These are phyloP conservation scores for Agonopterix alstromeriana DNA, from an alignment of 2,888 invertebrate species.

Conservation along the genomic window DNA sequence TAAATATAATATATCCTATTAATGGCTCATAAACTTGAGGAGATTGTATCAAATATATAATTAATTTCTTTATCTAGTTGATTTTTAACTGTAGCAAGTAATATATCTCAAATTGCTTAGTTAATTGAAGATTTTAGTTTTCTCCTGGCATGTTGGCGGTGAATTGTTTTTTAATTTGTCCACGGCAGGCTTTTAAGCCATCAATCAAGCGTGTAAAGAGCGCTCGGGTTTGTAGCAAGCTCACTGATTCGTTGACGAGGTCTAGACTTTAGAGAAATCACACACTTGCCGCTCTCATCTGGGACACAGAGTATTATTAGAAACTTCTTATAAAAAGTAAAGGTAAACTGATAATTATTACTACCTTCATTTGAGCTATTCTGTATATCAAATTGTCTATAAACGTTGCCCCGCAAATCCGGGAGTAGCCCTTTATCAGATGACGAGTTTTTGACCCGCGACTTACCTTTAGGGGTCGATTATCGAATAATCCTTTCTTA, in stretches of 20 bases:
- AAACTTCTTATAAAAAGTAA: too few relatives aligned
- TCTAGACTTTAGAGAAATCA: too few relatives aligned
- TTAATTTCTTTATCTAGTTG: conserved; percentile 5
- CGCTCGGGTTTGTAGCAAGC: conserved; percentile 15
- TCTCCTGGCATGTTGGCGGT: conserved; percentile 23
- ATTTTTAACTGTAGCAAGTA: background rate
- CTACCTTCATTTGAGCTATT: too few relatives aligned
- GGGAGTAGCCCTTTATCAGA: too few relatives aligned
- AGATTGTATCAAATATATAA: conserved; percentile 24
- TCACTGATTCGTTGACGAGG: conserved; percentile 10
- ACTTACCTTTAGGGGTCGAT: too few relatives aligned
- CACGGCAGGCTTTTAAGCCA: conserved; percentile 53
- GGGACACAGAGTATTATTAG: too few relatives aligned
- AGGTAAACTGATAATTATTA: too few relatives aligned
- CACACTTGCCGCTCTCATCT: too few relatives aligned
- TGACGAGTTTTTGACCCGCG: too few relatives aligned
- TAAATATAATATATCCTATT: conserved; percentile 21
- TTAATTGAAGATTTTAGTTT: conserved; percentile 45
- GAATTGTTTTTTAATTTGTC: conserved; percentile 55
- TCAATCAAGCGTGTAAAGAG: conserved; percentile 61
- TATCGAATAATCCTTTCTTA: too few relatives aligned
- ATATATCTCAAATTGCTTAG: conserved; percentile 10
- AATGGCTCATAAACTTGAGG: conserved; percentile 37
- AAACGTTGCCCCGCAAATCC: too few relatives aligned
- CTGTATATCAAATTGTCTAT: too few relatives aligned